Conservation (phyloP, 2,888 invertebrate species). For the Idaea biselata region DNA sequence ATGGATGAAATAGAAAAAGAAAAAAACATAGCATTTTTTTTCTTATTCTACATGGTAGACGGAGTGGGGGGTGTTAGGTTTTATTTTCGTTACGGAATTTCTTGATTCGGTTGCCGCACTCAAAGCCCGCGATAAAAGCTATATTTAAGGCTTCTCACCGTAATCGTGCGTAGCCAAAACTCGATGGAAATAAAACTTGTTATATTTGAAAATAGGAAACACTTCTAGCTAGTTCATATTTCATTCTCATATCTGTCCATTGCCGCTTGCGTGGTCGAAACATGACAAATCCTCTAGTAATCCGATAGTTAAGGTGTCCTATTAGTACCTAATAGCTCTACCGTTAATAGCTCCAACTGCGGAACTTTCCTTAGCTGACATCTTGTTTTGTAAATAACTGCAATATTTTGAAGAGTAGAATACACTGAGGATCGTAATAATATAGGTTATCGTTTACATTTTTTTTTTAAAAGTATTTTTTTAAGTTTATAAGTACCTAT, state of each 20-base stretch:
- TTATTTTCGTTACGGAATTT: too few species aligned
- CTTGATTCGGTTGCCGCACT: too few species aligned
- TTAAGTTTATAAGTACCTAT: too few species aligned
- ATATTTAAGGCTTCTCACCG: too few species aligned
- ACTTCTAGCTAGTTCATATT: background rate
- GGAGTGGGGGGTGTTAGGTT: too few species aligned
- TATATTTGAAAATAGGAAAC: background rate
- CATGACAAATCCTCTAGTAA: background rate
- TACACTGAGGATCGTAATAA: background rate
- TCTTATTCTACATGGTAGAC: too few species aligned
- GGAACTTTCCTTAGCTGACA: background rate
- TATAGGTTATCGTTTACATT: too few species aligned
- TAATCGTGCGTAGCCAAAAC: background rate
- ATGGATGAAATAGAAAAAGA: too few species aligned
- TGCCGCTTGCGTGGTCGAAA: background rate
- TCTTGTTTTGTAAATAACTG: background rate
- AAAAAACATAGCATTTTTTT: too few species aligned
- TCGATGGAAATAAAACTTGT: too few species aligned
- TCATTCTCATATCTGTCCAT: background rate
- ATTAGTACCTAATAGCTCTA: background rate
- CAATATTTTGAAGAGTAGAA: background rate
- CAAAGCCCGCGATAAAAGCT: too few species aligned
- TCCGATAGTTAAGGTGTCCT: background rate
- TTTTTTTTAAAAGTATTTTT: too few species aligned
- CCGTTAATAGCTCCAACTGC: background rate